Evolutionary conservation across 2,797 vertebrate species (phyloP).

Genomic region (Dallia pectoralis): DNA sequence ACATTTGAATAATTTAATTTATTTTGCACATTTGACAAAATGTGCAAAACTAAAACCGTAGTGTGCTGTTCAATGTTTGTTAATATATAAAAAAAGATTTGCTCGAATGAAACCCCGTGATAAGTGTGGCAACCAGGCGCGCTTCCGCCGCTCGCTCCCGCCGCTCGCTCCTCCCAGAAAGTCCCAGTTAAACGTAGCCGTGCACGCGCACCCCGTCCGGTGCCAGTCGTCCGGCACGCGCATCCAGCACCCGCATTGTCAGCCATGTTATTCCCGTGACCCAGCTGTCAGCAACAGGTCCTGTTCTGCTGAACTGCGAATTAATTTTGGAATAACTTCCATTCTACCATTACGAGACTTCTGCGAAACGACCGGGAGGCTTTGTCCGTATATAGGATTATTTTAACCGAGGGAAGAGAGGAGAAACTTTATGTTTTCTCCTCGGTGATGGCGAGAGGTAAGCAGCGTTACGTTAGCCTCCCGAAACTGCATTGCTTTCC

Average conservation of each 20-base stretch:
- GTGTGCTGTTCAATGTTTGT: too few species aligned
- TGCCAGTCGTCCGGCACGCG: too few species aligned
- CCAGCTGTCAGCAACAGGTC: slow-evolving; percentile 75
- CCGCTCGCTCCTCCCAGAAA: slow-evolving; percentile 38
- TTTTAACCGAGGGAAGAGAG: slow-evolving; percentile 9
- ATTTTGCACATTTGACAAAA: too few species aligned
- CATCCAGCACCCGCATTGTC: slow-evolving; percentile 42
- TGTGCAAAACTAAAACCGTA: too few species aligned
- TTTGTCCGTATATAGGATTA: slow-evolving; percentile 12
- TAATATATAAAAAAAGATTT: too few species aligned
- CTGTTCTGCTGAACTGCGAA: slow-evolving; percentile 26
- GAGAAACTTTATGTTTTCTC: slow-evolving; percentile 44
- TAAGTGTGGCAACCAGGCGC: not conserved
- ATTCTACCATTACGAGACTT: slow-evolving; percentile 10
- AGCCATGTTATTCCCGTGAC: slow-evolving; percentile 76
- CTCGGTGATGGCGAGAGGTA: slow-evolving; percentile 21
- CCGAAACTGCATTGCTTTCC: slow-evolving; percentile 56
- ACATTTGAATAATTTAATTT: too few species aligned
- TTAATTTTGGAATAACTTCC: not conserved
- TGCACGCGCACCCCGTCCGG: slow-evolving; percentile 26
- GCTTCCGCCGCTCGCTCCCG: slow-evolving; percentile 4
- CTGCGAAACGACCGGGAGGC: not conserved
- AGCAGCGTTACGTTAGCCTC: slow-evolving; percentile 37
- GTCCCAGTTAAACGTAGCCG: slow-evolving; percentile 43
- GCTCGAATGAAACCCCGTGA: not conserved